phyloP scores from a whole-genome alignment of 2,113 vertebrate genomes.

The Salvelinus sp. region DNA sequence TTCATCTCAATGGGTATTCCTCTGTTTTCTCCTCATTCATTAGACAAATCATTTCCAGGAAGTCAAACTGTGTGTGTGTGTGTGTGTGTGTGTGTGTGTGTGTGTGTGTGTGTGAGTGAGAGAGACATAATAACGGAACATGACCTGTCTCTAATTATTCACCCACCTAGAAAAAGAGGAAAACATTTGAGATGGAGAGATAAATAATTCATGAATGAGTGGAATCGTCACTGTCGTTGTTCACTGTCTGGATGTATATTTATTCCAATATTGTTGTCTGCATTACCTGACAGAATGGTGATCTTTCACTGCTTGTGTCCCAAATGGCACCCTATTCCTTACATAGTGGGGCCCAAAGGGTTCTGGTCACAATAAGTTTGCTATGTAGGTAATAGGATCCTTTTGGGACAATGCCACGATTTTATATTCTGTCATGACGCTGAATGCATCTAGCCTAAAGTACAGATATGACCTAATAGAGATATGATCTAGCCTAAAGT shows the following conservation, averaged over 20 bases:
- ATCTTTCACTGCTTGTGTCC: neutral
- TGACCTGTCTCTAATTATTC: too few relatives aligned
- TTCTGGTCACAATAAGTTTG: neutral
- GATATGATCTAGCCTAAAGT: too few relatives aligned
- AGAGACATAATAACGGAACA: neutral
- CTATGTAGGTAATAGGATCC: too few relatives aligned
- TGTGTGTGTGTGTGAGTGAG: neutral
- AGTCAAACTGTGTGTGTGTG: too few relatives aligned
- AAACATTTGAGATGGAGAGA: neutral
- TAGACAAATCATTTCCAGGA: too few relatives aligned
- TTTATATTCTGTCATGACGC: too few relatives aligned
- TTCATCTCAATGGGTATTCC: too few relatives aligned
- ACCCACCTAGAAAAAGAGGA: too few relatives aligned
- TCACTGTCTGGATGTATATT: neutral
- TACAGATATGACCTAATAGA: too few relatives aligned
- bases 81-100: neutral
- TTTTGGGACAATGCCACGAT: too few relatives aligned
- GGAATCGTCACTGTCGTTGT: neutral
- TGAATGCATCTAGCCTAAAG: too few relatives aligned
- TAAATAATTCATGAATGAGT: neutral
- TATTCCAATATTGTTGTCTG: neutral
- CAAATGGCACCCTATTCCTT: neutral
- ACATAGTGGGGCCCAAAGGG: neutral
- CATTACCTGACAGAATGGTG: neutral
- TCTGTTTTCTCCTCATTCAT: too few relatives aligned